Conservation (phyloP, 2,113 vertebrate species). For the Antidorcas marsupialis region DNA sequence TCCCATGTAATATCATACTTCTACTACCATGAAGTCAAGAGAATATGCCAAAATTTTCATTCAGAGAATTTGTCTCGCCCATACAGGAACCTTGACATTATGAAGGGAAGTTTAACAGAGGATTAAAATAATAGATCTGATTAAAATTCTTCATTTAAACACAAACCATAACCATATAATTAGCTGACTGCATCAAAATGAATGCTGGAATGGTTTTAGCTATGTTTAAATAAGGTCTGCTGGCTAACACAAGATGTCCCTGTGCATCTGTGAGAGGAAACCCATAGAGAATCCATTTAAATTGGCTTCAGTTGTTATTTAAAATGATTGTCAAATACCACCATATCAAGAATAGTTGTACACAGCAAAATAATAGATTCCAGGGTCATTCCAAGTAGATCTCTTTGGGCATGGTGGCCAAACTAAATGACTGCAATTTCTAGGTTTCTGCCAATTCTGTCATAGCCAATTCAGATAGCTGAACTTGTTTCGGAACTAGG, state of each 20-base stretch:
- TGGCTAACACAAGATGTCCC: neutral
- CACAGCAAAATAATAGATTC: neutral
- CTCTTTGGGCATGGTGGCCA: neutral
- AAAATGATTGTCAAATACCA: conserved; percentile 26
- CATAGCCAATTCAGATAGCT: neutral
- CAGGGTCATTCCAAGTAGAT: conserved; percentile 11
- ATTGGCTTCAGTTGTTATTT: conserved; percentile 8
- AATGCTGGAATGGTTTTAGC: neutral
- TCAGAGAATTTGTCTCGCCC: neutral
- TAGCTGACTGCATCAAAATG: neutral
- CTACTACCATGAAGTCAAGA: neutral
- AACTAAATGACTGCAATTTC: conserved; percentile 4
- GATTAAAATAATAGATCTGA: neutral
- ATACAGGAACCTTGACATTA: neutral
- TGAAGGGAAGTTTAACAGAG: neutral
- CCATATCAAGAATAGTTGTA: conserved; percentile 15
- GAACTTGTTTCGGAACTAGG: neutral
- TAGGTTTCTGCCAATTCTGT: conserved; percentile 23
- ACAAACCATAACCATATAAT: neutral
- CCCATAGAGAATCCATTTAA: conserved; percentile 10
- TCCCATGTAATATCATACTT: neutral
- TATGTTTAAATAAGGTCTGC: neutral
- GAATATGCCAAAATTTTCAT: neutral
- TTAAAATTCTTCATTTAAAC: conserved; percentile 38
- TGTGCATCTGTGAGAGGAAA: conserved; percentile 17